These are phyloP conservation scores for Platycheirus rosarum DNA, from an alignment of 2,888 invertebrate species.

Conservation along the genomic window DNA sequence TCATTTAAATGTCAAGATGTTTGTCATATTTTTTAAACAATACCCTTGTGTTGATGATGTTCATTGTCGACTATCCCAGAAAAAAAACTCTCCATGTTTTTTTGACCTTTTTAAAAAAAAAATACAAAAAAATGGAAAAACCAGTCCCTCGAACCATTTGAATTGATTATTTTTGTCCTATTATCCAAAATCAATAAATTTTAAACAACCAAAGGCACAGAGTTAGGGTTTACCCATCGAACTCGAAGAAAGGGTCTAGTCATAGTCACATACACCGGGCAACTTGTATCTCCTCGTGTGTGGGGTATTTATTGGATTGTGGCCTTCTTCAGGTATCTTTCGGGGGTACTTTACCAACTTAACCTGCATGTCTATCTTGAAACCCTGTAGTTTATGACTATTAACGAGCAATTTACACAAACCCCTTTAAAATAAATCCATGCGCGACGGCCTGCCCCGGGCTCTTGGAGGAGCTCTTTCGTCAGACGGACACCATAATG, in stretches of 20 bases:
- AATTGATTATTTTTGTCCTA: conserved; percentile 55
- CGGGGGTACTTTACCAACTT: conserved; percentile 16
- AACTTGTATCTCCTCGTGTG: neutral
- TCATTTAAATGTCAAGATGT: neutral
- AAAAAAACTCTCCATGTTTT: conserved; percentile 5
- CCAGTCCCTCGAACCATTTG: conserved; percentile 36
- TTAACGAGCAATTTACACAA: conserved; percentile 66
- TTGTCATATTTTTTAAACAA: conserved; percentile 15
- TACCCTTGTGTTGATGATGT: conserved; percentile 1
- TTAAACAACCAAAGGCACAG: conserved; percentile 18
- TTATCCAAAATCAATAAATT: conserved; percentile 64
- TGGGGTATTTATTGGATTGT: neutral
- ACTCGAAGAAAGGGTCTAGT: conserved; percentile 3
- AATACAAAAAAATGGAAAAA: conserved; percentile 8
- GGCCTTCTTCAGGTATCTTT: neutral
- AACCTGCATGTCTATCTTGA: conserved; percentile 19
- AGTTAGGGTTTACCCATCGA: neutral
- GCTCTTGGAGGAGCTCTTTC: conserved; percentile 7
- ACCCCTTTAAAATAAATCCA: conserved; percentile 42
- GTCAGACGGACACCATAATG: conserved; percentile 26
- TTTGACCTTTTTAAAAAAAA: conserved; percentile 21
- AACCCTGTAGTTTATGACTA: conserved; percentile 59
- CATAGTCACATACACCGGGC: neutral
- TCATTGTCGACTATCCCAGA: too few relatives aligned
- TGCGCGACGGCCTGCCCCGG: conserved; percentile 3